Base-by-base conservation (phyloP, 2,888 invertebrate genomes). In the Cheilosia soror region DNA sequence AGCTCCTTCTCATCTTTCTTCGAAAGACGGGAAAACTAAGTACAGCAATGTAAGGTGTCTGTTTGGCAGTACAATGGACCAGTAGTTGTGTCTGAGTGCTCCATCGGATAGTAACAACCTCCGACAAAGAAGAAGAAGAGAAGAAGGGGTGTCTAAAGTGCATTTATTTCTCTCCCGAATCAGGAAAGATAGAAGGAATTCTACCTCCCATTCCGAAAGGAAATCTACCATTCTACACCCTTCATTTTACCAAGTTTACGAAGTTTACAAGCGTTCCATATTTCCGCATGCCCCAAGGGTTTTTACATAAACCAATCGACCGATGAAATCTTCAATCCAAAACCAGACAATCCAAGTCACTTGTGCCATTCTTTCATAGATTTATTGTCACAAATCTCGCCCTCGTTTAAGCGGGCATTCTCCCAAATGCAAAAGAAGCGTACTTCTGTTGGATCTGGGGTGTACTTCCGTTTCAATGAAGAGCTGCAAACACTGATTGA, bases 261-360 rank as follows among this genome's bases (percentile, higher is more conserved):
- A n/a, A n/a, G n/a, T n/a, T n/a, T n/a, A 99, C 88, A 98, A 99
- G 91, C 96, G 97, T 90, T 98, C 92, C 98, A 99, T 93, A 96
- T 99, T 90, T 99, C 99, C 2, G 98, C 99, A 31, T 99, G 98
- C 89, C 97, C 98, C 0, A 94, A 97, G 89, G 99, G 99, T 88
- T 99, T 99, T 93, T 99, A 97, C 92, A 96, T 99, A 73, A 99
- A 99, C 92, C 98, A 98, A 95, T 98, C 98, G 49, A 96, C 97
- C 57, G 98, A 98, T 91, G 98, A 99, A 92, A 94, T 95, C 87
- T 99, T 99, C 93, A 98, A 98, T 92, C 99, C 99, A 0, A 97
- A 96, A 90, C 97, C 98, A 13, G 96, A 97, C 25, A 95, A 95
- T 85, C 98, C 98, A 69, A 97, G 97, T 90, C 96, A 97, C 90